Conservation (phyloP, 2,888 invertebrate species). For the Caenorhabditis panamensis region DNA sequence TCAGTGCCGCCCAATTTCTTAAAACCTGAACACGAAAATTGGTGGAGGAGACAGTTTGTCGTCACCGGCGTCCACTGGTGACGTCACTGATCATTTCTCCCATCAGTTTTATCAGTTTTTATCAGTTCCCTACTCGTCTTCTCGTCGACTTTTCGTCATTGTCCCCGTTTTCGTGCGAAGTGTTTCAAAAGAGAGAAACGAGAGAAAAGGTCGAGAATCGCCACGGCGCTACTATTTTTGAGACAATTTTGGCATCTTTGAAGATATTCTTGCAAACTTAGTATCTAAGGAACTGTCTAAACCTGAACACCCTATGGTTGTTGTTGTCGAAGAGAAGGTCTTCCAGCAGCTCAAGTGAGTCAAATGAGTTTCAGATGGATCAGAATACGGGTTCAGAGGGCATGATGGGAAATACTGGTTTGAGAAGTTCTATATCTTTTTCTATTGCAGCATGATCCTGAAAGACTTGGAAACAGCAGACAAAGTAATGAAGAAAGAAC, state of each 20-base stretch:
- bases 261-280: too few relatives aligned
- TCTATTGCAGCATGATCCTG: constrained; percentile 80
- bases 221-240: too few relatives aligned
- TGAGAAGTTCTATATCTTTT: too few relatives aligned
- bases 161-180: constrained; percentile 3
- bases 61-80: constrained; percentile 12
- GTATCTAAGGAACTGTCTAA: too few relatives aligned
- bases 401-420: too few relatives aligned
- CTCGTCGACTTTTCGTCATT: constrained; percentile 17
- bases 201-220: constrained; percentile 1
- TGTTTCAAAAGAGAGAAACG: neutral
- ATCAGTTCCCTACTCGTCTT: constrained; percentile 43
- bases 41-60: constrained; percentile 30
- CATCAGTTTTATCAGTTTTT: constrained; percentile 36
- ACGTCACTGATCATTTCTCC: constrained; percentile 47
- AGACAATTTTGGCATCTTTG: too few relatives aligned
- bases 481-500: constrained; percentile 75
- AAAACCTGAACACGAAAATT: too few relatives aligned
- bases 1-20: too few relatives aligned
- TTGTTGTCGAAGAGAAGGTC: too few relatives aligned
- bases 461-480: constrained; percentile 80
- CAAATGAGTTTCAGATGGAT: too few relatives aligned
- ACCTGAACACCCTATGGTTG: too few relatives aligned
- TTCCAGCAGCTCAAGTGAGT: too few relatives aligned
- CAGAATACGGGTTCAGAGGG: neutral